phyloP scores from a whole-genome alignment of 2,113 vertebrate species.

The Eudyptes chrysolophus region DNA sequence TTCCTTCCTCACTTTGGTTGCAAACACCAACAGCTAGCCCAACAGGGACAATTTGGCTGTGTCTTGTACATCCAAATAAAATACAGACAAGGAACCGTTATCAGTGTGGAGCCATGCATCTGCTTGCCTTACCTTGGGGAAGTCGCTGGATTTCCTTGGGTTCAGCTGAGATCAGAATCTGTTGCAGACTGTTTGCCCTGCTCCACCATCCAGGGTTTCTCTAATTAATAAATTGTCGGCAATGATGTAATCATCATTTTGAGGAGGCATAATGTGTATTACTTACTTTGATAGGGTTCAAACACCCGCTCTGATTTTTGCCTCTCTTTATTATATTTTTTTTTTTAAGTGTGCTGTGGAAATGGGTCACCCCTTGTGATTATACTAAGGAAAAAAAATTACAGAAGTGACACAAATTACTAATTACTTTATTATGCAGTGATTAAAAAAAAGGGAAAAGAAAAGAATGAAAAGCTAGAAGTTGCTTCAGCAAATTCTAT shows the following conservation, averaged over 20 bases:
- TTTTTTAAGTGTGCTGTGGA: neutral
- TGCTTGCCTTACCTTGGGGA: neutral
- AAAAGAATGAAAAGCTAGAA: slow-evolving; percentile 70
- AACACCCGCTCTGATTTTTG: neutral
- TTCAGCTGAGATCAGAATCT: neutral
- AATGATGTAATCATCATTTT: neutral
- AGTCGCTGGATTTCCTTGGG: neutral
- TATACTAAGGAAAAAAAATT: slow-evolving; percentile 56
- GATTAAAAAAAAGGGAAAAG: neutral
- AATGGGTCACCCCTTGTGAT: slow-evolving; percentile 61
- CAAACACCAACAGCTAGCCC: neutral
- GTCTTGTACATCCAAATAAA: neutral
- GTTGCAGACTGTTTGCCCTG: neutral
- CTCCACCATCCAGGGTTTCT: neutral
- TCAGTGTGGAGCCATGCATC: neutral
- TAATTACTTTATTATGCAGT: slow-evolving; percentile 78
- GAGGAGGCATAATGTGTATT: neutral
- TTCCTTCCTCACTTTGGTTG: neutral
- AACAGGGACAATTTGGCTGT: neutral
- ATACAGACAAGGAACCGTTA: neutral
- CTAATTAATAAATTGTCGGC: neutral
- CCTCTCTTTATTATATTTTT: neutral
- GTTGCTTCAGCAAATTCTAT: slow-evolving; percentile 79
- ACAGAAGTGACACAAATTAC: slow-evolving; percentile 75
- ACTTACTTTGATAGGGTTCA: slow-evolving; percentile 5